Evolutionary conservation across 2,113 vertebrate genomes (phyloP).

Genomic region (Nerophis lumbriciformis): DNA sequence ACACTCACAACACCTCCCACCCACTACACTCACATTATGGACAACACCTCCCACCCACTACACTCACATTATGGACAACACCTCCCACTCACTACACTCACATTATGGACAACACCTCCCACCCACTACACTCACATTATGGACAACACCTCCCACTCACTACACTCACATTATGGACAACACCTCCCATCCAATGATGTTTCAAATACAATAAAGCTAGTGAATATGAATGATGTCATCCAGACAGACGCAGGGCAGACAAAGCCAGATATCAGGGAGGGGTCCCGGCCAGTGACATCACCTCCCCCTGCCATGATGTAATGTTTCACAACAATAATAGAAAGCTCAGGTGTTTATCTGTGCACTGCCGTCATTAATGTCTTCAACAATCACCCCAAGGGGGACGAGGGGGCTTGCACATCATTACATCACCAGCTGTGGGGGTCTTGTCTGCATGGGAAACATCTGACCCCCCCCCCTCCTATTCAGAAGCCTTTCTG

Average conservation of each 20-base stretch:
- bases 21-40: too few species aligned
- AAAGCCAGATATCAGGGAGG: background rate
- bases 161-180: too few species aligned
- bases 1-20: too few species aligned
- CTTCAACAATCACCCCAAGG: slow-evolving; percentile 35
- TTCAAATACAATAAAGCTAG: too few species aligned
- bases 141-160: too few species aligned
- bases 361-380: slow-evolving; percentile 47
- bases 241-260: background rate
- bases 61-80: too few species aligned
- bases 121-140: too few species aligned
- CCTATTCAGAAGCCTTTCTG: slow-evolving; percentile 38
- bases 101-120: too few species aligned
- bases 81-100: too few species aligned
- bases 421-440: slow-evolving; percentile 67
- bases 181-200: too few species aligned
- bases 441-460: slow-evolving; percentile 45
- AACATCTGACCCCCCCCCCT: slow-evolving; percentile 37
- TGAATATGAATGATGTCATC: too few species aligned
- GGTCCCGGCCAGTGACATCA: slow-evolving; percentile 69
- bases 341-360: slow-evolving; percentile 64
- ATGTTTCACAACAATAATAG: slow-evolving; percentile 65
- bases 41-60: too few species aligned
- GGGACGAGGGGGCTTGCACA: slow-evolving; percentile 13
- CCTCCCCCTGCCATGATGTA: slow-evolving; percentile 67